These are phyloP conservation scores for Troilus luridus DNA, from an alignment of 2,888 invertebrate genomes.

Conservation along the genomic window DNA sequence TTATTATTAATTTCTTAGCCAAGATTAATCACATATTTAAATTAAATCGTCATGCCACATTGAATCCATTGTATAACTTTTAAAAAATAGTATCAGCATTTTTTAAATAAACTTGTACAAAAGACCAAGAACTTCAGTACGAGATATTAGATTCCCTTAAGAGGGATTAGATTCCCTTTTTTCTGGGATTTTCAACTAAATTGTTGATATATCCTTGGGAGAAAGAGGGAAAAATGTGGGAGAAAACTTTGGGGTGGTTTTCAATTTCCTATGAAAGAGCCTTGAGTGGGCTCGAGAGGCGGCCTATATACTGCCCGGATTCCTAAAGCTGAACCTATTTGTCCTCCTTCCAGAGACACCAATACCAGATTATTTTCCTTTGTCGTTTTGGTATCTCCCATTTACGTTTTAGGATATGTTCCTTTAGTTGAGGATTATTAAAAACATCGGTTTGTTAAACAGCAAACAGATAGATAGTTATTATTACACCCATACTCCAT, in stretches of 20 bases:
- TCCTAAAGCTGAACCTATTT: background rate
- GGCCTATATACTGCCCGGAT: background rate
- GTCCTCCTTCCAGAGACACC: background rate
- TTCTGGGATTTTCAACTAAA: background rate
- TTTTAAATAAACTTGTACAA: background rate
- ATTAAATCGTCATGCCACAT: no score
- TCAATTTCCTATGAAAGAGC: constrained; percentile 47
- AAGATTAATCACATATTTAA: no score
- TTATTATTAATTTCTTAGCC: no score
- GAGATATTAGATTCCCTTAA: background rate
- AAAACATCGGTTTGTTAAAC: background rate
- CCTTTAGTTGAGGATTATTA: background rate
- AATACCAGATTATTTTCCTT: background rate
- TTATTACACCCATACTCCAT: no score
- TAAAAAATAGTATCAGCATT: no score
- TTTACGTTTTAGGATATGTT: background rate
- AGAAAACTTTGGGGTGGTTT: constrained; percentile 39
- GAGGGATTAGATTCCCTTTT: background rate
- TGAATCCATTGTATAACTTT: no score
- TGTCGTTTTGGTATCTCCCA: background rate
- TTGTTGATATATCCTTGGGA: constrained; percentile 5
- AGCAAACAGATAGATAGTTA: no score
- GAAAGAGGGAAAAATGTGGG: background rate
- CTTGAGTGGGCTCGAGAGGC: constrained; percentile 3
- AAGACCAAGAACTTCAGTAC: background rate